Evolutionary conservation across 2,888 invertebrate genomes (phyloP).

Genomic region (Cryptophagus acutangulus): DNA sequence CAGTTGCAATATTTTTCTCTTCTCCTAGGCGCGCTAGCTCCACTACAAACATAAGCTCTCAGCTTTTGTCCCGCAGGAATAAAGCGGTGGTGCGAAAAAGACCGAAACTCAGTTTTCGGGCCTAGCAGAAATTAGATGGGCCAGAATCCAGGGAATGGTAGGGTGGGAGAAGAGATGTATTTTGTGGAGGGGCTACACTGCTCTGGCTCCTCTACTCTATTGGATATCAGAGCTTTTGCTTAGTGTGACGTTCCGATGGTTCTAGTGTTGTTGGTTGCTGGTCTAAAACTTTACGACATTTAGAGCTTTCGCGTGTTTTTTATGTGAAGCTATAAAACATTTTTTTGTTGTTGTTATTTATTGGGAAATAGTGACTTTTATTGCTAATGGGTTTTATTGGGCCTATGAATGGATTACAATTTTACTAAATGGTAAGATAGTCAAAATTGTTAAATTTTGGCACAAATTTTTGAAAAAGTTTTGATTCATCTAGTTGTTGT

Average conservation of each 20-base stretch:
- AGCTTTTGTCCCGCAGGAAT: no score
- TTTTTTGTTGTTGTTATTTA: background rate
- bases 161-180: constrained; percentile 18
- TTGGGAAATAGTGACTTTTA: no score
- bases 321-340: background rate
- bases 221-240: constrained; percentile 26
- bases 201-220: constrained; percentile 25
- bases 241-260: constrained; percentile 23
- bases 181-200: constrained; percentile 22
- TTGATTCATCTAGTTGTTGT: no score
- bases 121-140: constrained; percentile 25
- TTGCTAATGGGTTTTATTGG: no score
- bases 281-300: constrained; percentile 12
- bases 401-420: no score
- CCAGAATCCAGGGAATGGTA: constrained; percentile 23
- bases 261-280: constrained; percentile 11
- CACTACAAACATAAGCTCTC: no score
- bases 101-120: constrained; percentile 11
- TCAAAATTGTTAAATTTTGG: no score
- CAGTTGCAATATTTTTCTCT: no score
- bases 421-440: no score
- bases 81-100: constrained; percentile 1
- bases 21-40: no score
- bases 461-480: no score
- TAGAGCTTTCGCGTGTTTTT: constrained; percentile 11